Percentiles rank a stretch among this genome's conserved stretches.
These are phyloP conservation scores for Miniopterus natalensis DNA, from an alignment of 2,113 vertebrate genomes.

Conservation along the genomic window DNA sequence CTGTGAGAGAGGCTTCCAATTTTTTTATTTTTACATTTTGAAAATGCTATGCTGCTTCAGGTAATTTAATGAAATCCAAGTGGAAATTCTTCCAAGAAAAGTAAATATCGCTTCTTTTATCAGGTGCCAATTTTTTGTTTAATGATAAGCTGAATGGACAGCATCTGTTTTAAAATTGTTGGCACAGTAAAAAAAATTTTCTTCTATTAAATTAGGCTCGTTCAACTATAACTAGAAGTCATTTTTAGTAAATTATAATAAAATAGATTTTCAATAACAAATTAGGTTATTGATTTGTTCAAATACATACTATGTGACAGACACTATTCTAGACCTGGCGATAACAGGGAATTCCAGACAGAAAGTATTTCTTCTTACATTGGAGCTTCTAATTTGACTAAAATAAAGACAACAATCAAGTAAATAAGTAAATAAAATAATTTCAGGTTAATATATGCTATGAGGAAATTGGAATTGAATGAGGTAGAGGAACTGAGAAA, in stretches of 20 bases:
- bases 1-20: not conserved
- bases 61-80: slow-evolving; percentile 53
- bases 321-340: not conserved
- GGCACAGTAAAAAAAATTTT: not conserved
- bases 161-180: not conserved
- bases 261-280: slow-evolving; percentile 25
- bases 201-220: not conserved
- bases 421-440: not conserved
- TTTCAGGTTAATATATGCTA: not conserved
- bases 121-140: slow-evolving; percentile 18
- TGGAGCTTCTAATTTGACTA: not conserved
- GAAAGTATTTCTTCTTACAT: not conserved
- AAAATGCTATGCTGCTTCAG: not conserved
- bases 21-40: not conserved
- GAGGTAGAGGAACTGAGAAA: not conserved
- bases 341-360: not conserved
- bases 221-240: not conserved
- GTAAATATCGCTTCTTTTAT: slow-evolving; percentile 54
- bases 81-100: slow-evolving; percentile 35
- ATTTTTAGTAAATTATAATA: slow-evolving; percentile 18
- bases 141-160: slow-evolving; percentile 48
- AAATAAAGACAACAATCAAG: not conserved
- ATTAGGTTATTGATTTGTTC: not conserved
- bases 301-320: not conserved
- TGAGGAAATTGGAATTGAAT: not conserved